Base-by-base conservation (phyloP, 2,113 vertebrate species). In the Lasiurus cinereus region DNA sequence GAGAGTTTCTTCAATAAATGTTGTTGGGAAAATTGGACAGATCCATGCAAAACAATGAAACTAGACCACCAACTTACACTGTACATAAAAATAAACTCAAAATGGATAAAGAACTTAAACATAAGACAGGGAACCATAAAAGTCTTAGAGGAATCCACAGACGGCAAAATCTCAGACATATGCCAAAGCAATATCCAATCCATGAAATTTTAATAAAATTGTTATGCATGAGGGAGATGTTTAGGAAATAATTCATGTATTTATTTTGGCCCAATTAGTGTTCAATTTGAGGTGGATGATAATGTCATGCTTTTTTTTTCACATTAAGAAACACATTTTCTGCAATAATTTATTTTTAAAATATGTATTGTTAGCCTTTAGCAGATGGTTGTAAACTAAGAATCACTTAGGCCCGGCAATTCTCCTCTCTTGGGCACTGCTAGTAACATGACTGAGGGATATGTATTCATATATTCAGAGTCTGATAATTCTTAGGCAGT, bases 261-360 rank as follows among this genome's bases (percentile, higher is more conserved):
- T 52, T 1, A 74, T 91, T 90, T 16, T 73, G 10, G 24, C 83
- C 83, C 46, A n/a, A 78, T 88, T 90, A 93, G 69, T 59, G 54
- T 86, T 95, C 50, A 90, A 0, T 77, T 77, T 91, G 39, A 76
- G 33, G 46, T 90, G 2, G 27, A 56, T 69, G 29, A 76, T 50
- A 78, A 88, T 82, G 31, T 77, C 50, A 8, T 73, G 29, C 24
- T 48, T 79, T 82, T 82, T 46, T 74, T 77, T 54, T 50, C 24
- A 82, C 29, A 87, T 72, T 21, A 80, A 70, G 90, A 93, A 74
- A 73, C 8, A 87, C 9, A 36, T 76, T 92, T 96, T 52, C 19
- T 77, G 14, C 22, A 84, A 22, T 76, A 54, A 50, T 80, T 88
- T 96, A 95, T 73, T 74, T 94, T 93, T 31, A 11, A 93, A 91